Evolutionary conservation across 2,888 invertebrate species (phyloP), one percentile per base, ranked within the genome.

Genomic region (Acheta domesticus): DNA sequence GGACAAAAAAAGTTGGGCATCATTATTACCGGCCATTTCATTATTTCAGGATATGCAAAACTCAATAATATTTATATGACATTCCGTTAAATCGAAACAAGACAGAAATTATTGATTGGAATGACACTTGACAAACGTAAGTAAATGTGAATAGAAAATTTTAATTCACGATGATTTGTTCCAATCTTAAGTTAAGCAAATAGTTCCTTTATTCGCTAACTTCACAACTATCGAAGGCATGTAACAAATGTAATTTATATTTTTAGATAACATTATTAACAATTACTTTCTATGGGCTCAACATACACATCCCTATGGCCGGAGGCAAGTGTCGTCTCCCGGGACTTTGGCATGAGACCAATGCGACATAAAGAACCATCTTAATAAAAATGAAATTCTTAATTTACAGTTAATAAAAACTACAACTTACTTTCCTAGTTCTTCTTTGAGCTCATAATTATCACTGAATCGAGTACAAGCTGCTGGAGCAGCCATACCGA

Each of bases 371-470:
- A 49, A 78, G 62, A 19, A 62, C 62, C n/a, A 19, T n/a, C n/a
- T n/a, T 19, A n/a, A 62, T 62, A 62, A 19, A 62, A 14, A 62
- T 62, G n/a, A 5, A 62, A 19, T 62, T n/a, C 62, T 62, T 62
- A 62, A 62, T 62, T 19, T 73, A 80, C 75, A 79, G 50, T 79
- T n/a, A 81, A 80, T 48, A 50, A 79, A 49, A 79, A 78, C 75
- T 81, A 21, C 80, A 87, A 94, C 96, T 93, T 91, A 96, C 96
- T 99, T 99, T 89, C 99, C 99, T 87, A 99, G 92, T 91, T 99
- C 99, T 91, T 99, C 99, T 90, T 99, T 99, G 85, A 99, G 93
- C 87, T 99, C 99, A 90, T 99, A 99, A 90, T 98, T 98, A 90
- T 99, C 99, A 89, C 96, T 98, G 91, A 99, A 99, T 87, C 98